Evolutionary conservation across 1,140 invertebrate genomes (phyloP).

Genomic region (Holotrichia oblita): DNA sequence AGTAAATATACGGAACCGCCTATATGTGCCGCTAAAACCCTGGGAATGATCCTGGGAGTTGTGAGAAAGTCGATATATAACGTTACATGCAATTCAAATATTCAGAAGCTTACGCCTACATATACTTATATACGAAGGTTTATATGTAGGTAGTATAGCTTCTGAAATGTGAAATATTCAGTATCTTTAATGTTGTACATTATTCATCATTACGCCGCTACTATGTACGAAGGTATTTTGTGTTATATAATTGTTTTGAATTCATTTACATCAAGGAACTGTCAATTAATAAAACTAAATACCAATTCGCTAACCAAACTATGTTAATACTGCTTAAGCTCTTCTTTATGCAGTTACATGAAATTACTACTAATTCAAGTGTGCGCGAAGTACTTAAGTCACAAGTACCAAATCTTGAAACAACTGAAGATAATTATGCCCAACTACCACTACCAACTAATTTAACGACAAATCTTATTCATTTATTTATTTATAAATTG

Average conservation of each 20-base stretch:
- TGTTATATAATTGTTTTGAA: not conserved
- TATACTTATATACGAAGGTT: not conserved
- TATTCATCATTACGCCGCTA: not conserved
- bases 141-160: not conserved
- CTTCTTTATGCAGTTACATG: no score
- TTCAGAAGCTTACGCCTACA: slow-evolving; percentile 11
- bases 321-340: no score
- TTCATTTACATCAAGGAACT: no score
- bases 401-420: no score
- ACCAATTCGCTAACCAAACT: no score
- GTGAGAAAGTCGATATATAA: slow-evolving; percentile 13
- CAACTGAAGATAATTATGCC: no score
- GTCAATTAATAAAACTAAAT: no score
- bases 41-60: slow-evolving; percentile 6
- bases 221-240: not conserved
- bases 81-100: slow-evolving; percentile 7
- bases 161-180: not conserved
- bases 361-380: no score
- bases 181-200: not conserved
- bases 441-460: no score
- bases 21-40: not conserved
- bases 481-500: no score
- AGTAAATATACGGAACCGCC: not conserved
- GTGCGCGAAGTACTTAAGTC: no score
- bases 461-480: no score